Conservation (phyloP, 2,888 invertebrate species). For the Trisateles emortualis region DNA sequence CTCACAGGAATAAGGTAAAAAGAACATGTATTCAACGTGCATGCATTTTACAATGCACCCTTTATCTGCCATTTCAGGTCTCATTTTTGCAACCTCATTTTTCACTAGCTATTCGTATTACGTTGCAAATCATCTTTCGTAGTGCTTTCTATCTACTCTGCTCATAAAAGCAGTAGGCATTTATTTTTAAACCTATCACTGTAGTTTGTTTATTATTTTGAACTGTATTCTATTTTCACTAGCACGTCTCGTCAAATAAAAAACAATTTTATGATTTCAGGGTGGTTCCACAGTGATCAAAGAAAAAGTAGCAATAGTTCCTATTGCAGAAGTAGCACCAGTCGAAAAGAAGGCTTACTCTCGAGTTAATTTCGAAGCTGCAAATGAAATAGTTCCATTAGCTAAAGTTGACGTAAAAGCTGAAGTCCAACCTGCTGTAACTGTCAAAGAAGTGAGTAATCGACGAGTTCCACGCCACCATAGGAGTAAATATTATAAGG, state of each 20-base stretch:
- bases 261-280: slow-evolving; percentile 47
- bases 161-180: background rate
- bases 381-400: slow-evolving; percentile 64
- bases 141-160: slow-evolving; percentile 12
- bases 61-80: slow-evolving; percentile 40
- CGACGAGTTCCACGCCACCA: slow-evolving; percentile 29
- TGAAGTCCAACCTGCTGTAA: slow-evolving; percentile 54
- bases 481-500: slow-evolving; percentile 34
- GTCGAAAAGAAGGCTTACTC: slow-evolving; percentile 56
- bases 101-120: slow-evolving; percentile 34
- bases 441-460: slow-evolving; percentile 79
- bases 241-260: slow-evolving; percentile 8
- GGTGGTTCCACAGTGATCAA: slow-evolving; percentile 63
- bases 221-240: background rate
- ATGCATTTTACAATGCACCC: slow-evolving; percentile 54
- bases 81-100: slow-evolving; percentile 41
- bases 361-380: slow-evolving; percentile 60
- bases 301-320: slow-evolving; percentile 49
- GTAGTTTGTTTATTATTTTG: background rate
- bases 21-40: slow-evolving; percentile 46
- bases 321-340: slow-evolving; percentile 44
- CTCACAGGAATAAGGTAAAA: slow-evolving; percentile 58
- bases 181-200: background rate
- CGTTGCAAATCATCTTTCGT: slow-evolving; percentile 29
- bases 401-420: slow-evolving; percentile 50